Evolutionary conservation across 2,888 invertebrate genomes (phyloP).

Genomic region (Lasioglossum figueresi): DNA sequence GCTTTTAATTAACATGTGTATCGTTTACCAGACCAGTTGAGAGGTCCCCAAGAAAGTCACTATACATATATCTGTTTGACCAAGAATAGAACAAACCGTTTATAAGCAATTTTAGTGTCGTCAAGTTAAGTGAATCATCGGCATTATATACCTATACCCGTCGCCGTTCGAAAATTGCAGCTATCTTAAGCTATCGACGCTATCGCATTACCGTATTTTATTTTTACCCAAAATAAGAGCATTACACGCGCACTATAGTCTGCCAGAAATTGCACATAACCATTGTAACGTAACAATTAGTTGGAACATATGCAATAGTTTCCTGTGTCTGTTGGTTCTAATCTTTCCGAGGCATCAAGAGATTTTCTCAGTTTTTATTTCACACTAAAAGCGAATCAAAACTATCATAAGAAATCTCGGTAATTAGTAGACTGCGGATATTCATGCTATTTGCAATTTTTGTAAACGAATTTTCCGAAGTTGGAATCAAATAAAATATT

Average conservation of each 20-base stretch:
- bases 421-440: too few relatives aligned
- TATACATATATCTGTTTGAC: background rate
- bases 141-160: background rate
- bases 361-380: too few relatives aligned
- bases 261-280: background rate
- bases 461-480: too few relatives aligned
- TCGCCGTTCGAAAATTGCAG: background rate
- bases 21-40: background rate
- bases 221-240: background rate
- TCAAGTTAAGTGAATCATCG: background rate
- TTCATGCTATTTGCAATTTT: too few relatives aligned
- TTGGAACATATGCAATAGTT: background rate
- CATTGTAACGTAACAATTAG: background rate
- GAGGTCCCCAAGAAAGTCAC: background rate
- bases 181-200: conserved; percentile 7
- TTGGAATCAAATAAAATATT: too few relatives aligned
- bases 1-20: background rate
- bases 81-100: conserved; percentile 6
- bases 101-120: conserved; percentile 13
- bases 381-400: too few relatives aligned
- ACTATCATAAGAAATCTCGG: too few relatives aligned
- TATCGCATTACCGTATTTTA: background rate
- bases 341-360: too few relatives aligned
- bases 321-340: too few relatives aligned
- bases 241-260: background rate